Conservation (phyloP, 2,888 invertebrate genomes). For the Lymantria monacha region DNA sequence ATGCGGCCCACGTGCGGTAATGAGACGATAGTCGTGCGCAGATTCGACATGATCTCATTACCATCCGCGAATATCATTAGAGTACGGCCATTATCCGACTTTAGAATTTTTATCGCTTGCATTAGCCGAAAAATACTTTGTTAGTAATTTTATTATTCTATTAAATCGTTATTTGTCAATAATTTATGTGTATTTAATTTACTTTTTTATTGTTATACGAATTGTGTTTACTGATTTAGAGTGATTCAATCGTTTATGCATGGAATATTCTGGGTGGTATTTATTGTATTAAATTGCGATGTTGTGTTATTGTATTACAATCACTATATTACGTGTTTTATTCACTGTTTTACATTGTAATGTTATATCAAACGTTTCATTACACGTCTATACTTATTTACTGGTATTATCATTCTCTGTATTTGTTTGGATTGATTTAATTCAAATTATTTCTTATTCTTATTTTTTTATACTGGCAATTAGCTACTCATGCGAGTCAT, state of each 20-base stretch:
- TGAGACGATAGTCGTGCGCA: constrained; percentile 32
- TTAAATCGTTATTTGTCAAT: neutral
- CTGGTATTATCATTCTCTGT: too few species aligned
- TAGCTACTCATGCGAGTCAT: too few species aligned
- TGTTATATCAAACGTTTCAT: neutral
- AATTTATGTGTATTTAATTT: constrained; percentile 30
- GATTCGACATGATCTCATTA: constrained; percentile 33
- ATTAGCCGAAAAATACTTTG: constrained; percentile 18
- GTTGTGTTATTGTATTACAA: neutral
- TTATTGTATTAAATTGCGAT: neutral
- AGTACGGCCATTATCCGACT: constrained; percentile 16
- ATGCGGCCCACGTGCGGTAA: constrained; percentile 31
- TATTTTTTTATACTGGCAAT: too few species aligned
- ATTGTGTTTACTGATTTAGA: constrained; percentile 1
- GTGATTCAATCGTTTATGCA: neutral
- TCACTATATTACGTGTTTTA: neutral
- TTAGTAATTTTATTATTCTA: neutral
- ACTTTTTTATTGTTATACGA: constrained; percentile 17
- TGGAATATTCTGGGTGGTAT: constrained; percentile 24
- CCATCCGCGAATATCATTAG: constrained; percentile 21
- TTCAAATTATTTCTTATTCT: too few species aligned
- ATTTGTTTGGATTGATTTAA: too few species aligned
- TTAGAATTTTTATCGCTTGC: constrained; percentile 22
- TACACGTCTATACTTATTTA: too few species aligned
- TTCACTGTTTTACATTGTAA: neutral